A percentile compares a stretch with the other conserved stretches of the same genome.
Evolutionary conservation across 2,888 invertebrate genomes (phyloP).

Genomic region (Prenolepis imparis): DNA sequence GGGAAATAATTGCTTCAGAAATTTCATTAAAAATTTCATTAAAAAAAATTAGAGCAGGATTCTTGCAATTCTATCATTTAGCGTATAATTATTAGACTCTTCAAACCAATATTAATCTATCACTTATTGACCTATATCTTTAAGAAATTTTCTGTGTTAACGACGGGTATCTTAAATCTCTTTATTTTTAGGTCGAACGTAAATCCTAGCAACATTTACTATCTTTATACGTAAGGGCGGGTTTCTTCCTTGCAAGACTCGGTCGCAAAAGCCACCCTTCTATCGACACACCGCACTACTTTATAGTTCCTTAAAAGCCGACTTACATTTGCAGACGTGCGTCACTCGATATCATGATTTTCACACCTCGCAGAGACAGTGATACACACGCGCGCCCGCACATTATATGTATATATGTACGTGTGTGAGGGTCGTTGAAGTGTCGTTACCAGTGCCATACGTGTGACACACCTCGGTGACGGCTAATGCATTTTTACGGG

Average conservation of each 20-base stretch:
- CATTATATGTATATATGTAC: neutral
- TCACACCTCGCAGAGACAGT: conserved; percentile 52
- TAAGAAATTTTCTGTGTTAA: neutral
- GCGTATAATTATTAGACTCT: neutral
- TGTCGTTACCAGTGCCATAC: conserved; percentile 55
- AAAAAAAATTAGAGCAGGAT: neutral
- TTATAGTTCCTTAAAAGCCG: conserved; percentile 83
- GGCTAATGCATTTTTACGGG: conserved; percentile 85
- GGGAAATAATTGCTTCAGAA: neutral
- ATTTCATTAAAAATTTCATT: neutral
- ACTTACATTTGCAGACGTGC: conserved; percentile 65
- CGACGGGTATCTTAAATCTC: conserved; percentile 1
- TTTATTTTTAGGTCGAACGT: conserved; percentile 16
- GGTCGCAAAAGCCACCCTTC: conserved; percentile 65
- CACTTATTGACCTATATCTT: neutral
- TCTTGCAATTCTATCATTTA: neutral
- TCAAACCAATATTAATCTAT: neutral
- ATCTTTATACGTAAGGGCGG: conserved; percentile 8
- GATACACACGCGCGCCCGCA: neutral
- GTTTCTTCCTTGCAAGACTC: conserved; percentile 27
- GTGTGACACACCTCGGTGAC: conserved; percentile 75
- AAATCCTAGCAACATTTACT: conserved; percentile 41
- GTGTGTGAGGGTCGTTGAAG: conserved; percentile 42
- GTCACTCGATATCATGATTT: conserved; percentile 57
- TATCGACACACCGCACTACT: conserved; percentile 67